Base-by-base conservation (phyloP, 2,888 invertebrate species). In the Teinopalpus imperialis region DNA sequence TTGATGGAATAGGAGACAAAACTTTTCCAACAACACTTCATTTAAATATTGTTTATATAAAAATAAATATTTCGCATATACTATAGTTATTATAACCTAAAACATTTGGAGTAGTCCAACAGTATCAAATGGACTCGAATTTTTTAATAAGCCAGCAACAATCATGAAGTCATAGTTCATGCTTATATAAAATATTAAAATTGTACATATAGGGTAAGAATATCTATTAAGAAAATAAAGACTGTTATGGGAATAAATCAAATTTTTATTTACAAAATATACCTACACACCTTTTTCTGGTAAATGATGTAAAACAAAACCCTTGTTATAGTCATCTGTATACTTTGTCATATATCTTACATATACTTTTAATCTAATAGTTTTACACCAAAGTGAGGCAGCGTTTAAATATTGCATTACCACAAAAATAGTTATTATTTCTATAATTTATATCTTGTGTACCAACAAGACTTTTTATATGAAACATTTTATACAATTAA, bases 171-270 rank as follows among this genome's bases (percentile, higher is more conserved):
- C 34, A 32, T 40, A 46, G 40, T 43, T 43, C 70, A 72, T 68
- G 69, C 6, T 70, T 74, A 63, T 44, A 41, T 39, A n/a, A 48
- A 31, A 47, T 43, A 37, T 18, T 42, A 34, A 46, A 35, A 16
- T 18, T 45, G 40, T 46, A 46, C n/a, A 46, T 40, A 40, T 45
- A 40, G 20, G 54, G 59, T 59, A 67, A 52, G 56, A 40, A 57
- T 66, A 69, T 59, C 59, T 53, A 49, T 77, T 76, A 79, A 75
- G 65, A 77, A 77, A 83, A 71, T 79, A 81, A 86, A 86, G 83
- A 85, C 83, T 86, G 85, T 81, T 81, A 79, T 70, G 82, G 85
- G 82, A 74, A 74, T 70, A 59, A 40, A 53, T 44, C 52, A 56
- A 62, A 43, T 43, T 43, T 54, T 56, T 57, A 58, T 61, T 65